Evolutionary conservation across 2,888 invertebrate species (phyloP).

Genomic region (Eupithecia tripunctaria): DNA sequence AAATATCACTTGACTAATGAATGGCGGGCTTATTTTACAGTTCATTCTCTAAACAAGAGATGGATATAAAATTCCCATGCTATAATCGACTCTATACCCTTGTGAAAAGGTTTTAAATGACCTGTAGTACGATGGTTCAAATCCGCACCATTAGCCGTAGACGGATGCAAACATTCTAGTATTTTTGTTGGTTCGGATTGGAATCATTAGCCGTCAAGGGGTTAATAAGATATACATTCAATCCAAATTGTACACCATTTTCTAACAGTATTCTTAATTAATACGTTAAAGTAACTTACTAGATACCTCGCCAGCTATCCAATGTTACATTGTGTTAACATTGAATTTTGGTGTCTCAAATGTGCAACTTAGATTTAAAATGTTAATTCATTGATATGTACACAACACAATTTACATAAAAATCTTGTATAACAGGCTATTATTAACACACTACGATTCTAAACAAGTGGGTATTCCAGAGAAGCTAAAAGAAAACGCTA

Average conservation of each 20-base stretch:
- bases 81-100: no score
- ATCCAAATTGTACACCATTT: conserved; percentile 33
- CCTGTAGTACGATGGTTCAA: no score
- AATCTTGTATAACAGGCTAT: neutral
- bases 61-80: no score
- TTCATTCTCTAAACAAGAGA: no score
- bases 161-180: no score
- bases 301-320: conserved; percentile 1
- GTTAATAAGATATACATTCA: conserved; percentile 34
- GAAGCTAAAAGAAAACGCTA: conserved; percentile 5
- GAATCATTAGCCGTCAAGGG: no score
- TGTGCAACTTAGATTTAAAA: neutral
- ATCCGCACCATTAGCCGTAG: no score
- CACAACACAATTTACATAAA: conserved; percentile 24
- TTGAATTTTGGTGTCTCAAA: conserved; percentile 5
- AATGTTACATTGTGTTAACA: conserved; percentile 5
- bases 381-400: conserved; percentile 28
- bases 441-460: neutral
- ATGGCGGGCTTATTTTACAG: no score
- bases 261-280: conserved; percentile 23
- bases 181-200: no score
- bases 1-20: no score
- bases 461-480: conserved; percentile 2
- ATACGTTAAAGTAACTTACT: conserved; percentile 20
- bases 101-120: no score